Percentiles rank a stretch among this genome's conserved stretches.
phyloP scores from a whole-genome alignment of 2,797 vertebrate genomes.

The Trachops cirrhosus region DNA sequence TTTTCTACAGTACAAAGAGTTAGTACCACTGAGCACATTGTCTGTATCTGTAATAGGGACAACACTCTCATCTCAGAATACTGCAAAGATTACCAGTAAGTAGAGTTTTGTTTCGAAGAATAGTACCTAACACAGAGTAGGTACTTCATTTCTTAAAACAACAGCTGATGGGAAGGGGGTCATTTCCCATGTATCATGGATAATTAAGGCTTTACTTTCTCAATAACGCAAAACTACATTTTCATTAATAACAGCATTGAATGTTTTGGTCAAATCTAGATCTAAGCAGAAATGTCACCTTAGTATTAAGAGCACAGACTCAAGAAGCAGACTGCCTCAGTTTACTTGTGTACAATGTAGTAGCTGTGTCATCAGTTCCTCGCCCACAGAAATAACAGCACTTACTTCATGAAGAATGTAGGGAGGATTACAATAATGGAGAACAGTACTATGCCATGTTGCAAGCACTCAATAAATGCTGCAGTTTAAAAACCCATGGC shows the following conservation, averaged over 20 bases:
- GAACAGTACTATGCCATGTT: background rate
- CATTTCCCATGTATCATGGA: background rate
- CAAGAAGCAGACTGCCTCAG: background rate
- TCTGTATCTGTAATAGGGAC: background rate
- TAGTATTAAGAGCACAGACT: background rate
- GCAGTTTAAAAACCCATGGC: background rate
- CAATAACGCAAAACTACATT: background rate
- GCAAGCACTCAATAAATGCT: background rate
- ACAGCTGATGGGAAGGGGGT: background rate
- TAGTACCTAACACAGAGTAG: background rate
- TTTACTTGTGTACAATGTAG: background rate
- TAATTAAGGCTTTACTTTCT: background rate
- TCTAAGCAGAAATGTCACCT: background rate
- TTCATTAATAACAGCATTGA: background rate
- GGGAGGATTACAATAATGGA: background rate
- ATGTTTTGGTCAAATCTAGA: background rate
- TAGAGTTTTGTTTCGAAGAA: background rate
- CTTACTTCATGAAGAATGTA: background rate
- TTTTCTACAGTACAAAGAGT: background rate
- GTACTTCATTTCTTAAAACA: background rate
- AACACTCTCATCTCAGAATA: background rate
- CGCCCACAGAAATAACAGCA: background rate
- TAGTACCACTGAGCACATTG: background rate
- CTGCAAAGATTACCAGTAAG: background rate
- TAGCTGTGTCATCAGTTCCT: background rate